Evolutionary conservation across 2,113 vertebrate species (phyloP).

Genomic region (Solea senegalensis): DNA sequence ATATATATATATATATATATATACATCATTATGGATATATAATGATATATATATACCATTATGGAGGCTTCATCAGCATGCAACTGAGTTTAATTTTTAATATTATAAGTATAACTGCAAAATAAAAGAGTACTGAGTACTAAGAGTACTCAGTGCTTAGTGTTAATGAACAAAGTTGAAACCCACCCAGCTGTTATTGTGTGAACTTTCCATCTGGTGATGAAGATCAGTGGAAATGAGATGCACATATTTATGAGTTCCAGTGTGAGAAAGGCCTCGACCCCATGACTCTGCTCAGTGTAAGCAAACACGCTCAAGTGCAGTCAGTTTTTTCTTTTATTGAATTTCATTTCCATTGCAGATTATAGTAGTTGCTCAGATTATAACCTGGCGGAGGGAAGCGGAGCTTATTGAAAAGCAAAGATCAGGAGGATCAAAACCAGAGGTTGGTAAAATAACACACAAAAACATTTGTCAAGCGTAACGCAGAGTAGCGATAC

Average conservation of each 20-base stretch:
- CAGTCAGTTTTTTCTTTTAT: background rate
- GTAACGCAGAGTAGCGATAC: conserved; percentile 34
- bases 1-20: too few relatives aligned
- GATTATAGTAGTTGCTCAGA: conserved; percentile 6
- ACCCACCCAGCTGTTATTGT: too few relatives aligned
- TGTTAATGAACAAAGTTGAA: too few relatives aligned
- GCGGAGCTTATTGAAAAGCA: conserved; percentile 36
- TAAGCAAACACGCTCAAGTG: background rate
- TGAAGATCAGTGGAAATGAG: too few relatives aligned
- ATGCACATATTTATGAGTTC: background rate
- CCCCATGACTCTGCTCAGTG: background rate
- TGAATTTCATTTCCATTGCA: conserved; percentile 26
- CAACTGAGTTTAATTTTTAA: too few relatives aligned
- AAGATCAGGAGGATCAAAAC: conserved; percentile 45
- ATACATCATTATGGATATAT: too few relatives aligned
- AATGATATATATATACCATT: too few relatives aligned
- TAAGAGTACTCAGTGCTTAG: too few relatives aligned
- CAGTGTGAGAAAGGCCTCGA: background rate
- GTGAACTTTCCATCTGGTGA: too few relatives aligned
- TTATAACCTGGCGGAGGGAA: conserved; percentile 12
- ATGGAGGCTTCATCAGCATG: too few relatives aligned
- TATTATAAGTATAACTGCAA: too few relatives aligned
- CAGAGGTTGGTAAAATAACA: conserved; percentile 42
- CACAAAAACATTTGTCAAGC: conserved; percentile 48
- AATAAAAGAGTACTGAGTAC: too few relatives aligned